These are phyloP conservation scores for Penaeus vannamei DNA, from an alignment of 1,140 invertebrate genomes.

Conservation along the genomic window DNA sequence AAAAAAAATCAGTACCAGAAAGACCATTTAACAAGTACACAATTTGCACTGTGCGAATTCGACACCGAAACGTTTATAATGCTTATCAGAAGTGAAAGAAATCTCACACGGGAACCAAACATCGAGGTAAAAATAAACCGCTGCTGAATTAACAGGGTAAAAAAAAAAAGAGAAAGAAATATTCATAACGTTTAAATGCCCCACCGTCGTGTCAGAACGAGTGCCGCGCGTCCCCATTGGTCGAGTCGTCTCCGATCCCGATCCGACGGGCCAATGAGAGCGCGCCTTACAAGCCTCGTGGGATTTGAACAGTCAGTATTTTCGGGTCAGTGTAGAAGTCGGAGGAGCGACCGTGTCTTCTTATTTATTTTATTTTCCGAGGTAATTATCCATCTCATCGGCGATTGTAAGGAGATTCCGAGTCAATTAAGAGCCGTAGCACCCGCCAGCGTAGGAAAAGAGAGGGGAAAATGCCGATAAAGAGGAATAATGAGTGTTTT, in stretches of 20 bases:
- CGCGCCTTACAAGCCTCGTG: not conserved
- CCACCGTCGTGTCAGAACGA: not conserved
- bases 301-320: constrained; percentile 53
- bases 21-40: no score
- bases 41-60: no score
- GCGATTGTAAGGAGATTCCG: not conserved
- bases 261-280: constrained; percentile 28
- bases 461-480: not conserved
- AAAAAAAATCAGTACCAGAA: no score
- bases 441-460: not conserved
- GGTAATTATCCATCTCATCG: not conserved
- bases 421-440: not conserved
- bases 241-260: not conserved
- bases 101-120: no score
- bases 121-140: not conserved
- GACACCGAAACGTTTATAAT: no score
- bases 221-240: not conserved
- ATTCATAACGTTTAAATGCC: constrained; percentile 32
- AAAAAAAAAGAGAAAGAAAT: not conserved
- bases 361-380: not conserved
- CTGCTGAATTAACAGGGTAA: not conserved
- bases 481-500: not conserved
- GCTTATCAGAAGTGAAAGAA: no score
- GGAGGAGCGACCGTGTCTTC: not conserved
- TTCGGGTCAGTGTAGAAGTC: constrained; percentile 44